A percentile compares a stretch with the other conserved stretches of the same genome.
These are phyloP conservation scores for Tachina fera DNA, from an alignment of 2,888 invertebrate species.

Conservation along the genomic window DNA sequence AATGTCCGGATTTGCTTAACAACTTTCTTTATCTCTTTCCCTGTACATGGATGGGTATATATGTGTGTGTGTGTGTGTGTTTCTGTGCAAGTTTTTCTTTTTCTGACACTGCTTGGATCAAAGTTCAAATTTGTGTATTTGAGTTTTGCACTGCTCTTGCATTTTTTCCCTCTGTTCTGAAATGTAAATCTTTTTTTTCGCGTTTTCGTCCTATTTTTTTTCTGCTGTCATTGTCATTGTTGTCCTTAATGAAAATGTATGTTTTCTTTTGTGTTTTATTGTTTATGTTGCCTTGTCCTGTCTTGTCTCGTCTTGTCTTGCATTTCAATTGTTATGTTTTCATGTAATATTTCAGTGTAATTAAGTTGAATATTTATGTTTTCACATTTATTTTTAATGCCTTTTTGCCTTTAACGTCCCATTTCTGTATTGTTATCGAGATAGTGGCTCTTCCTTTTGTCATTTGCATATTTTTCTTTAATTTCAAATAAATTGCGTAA, in stretches of 20 bases:
- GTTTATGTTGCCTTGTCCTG: conserved; percentile 32
- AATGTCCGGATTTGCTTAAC: conserved; percentile 30
- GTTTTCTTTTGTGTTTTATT: conserved; percentile 17
- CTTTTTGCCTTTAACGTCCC: conserved; percentile 48
- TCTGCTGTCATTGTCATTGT: conserved; percentile 13
- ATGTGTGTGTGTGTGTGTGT: neutral
- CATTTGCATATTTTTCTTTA: neutral
- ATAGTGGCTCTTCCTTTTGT: conserved; percentile 14
- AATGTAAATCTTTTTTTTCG: conserved; percentile 38
- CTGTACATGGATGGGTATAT: neutral
- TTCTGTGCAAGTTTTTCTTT: neutral
- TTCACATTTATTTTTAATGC: conserved; percentile 69
- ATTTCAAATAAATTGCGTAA: conserved; percentile 22
- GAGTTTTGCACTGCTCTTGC: conserved; percentile 61
- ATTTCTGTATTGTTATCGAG: conserved; percentile 11
- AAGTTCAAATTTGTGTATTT: conserved; percentile 71
- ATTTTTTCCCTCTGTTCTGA: neutral
- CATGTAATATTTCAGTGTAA: conserved; percentile 68
- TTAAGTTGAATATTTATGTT: conserved; percentile 73
- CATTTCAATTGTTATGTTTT: conserved; percentile 67
- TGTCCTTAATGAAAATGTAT: conserved; percentile 63
- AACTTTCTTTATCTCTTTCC: conserved; percentile 43
- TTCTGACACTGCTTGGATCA: conserved; percentile 58
- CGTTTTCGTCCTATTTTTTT: conserved; percentile 58
- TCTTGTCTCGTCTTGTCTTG: conserved; percentile 39